A percentile compares a stretch with the other conserved stretches of the same genome.
phyloP scores from a whole-genome alignment of 1,140 invertebrate genomes.

The Brachionus koreanus region DNA sequence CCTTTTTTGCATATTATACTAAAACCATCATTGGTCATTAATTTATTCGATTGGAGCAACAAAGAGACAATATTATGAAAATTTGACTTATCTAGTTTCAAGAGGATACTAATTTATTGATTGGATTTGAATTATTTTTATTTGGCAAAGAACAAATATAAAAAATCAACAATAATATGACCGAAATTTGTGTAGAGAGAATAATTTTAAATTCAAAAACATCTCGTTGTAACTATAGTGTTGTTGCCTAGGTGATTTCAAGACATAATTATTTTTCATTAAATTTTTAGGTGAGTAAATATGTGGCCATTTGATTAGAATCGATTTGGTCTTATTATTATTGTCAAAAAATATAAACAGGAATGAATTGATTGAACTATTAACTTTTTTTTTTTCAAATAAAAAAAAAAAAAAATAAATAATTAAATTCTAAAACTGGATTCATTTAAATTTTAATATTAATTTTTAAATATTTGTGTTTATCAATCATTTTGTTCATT shows the following conservation, averaged over 20 bases:
- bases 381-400: too few relatives aligned
- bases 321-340: background rate
- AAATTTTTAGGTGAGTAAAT: background rate
- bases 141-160: conserved; percentile 2
- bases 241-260: background rate
- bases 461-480: too few relatives aligned
- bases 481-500: too few relatives aligned
- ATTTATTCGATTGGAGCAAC: background rate
- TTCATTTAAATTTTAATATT: too few relatives aligned
- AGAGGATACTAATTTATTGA: background rate
- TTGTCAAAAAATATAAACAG: too few relatives aligned
- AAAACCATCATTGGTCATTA: conserved; percentile 38
- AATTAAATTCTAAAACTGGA: too few relatives aligned
- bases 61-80: background rate
- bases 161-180: conserved; percentile 24
- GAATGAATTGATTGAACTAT: too few relatives aligned
- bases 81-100: background rate
- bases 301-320: background rate
- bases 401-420: too few relatives aligned
- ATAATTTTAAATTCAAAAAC: conserved; percentile 7
- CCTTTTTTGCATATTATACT: conserved; percentile 44
- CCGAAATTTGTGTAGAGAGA: conserved; percentile 21
- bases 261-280: background rate
- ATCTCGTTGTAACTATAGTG: conserved; percentile 38
- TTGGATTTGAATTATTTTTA: background rate